These are phyloP conservation scores for Folsomia manolachei DNA, from an alignment of 2,888 invertebrate species.

Conservation along the genomic window DNA sequence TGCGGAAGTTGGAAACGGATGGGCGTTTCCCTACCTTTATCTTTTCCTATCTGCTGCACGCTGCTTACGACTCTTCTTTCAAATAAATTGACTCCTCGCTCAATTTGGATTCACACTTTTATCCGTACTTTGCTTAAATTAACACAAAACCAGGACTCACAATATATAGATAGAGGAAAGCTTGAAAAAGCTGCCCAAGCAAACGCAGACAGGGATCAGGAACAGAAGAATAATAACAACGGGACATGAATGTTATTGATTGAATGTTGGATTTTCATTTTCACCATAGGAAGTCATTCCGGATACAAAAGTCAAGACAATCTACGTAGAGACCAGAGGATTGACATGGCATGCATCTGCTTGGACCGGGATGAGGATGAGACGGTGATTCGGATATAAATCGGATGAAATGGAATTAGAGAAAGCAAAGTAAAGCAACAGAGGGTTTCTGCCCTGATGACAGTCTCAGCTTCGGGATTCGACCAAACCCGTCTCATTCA, in stretches of 20 bases:
- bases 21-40: constrained; percentile 46
- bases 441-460: constrained; percentile 35
- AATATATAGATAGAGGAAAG: no score
- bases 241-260: background rate
- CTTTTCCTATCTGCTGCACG: background rate
- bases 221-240: background rate
- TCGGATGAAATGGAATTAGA: constrained; percentile 38
- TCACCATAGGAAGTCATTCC: background rate
- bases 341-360: background rate
- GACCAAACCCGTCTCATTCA: no score
- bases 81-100: constrained; percentile 4
- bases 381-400: background rate
- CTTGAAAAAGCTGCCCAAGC: no score
- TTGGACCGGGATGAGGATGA: background rate
- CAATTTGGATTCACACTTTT: constrained; percentile 6
- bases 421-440: constrained; percentile 42
- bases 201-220: background rate
- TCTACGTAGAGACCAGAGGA: background rate
- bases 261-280: background rate
- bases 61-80: background rate
- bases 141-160: background rate
- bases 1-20: constrained; percentile 49
- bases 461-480: background rate
- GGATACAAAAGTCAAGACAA: background rate
- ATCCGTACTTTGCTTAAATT: background rate